Conservation (phyloP, 2,113 vertebrate species). For the Psittacara wagleri region DNA sequence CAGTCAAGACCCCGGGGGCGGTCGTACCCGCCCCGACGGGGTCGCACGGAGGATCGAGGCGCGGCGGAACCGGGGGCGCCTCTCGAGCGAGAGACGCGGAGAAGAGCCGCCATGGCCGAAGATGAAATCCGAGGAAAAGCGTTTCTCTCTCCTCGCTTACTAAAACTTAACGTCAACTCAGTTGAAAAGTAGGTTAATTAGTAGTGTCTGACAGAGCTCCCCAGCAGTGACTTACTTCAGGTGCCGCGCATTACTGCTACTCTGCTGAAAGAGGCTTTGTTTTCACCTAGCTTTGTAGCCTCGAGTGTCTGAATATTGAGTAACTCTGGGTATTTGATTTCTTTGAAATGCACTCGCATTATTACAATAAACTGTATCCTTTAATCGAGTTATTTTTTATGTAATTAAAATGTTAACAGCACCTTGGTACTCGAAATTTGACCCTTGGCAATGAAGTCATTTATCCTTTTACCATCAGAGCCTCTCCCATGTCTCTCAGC, state of each 20-base stretch:
- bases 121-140: neutral
- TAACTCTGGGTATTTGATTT: slow-evolving; percentile 28
- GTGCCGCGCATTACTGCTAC: slow-evolving; percentile 24
- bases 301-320: slow-evolving; percentile 58
- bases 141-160: neutral
- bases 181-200: slow-evolving; percentile 75
- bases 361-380: neutral
- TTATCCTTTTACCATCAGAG: neutral
- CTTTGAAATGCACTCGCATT: slow-evolving; percentile 21
- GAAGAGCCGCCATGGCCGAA: neutral
- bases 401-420: slow-evolving; percentile 31
- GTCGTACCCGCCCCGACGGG: neutral
- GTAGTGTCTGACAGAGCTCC: slow-evolving; percentile 51
- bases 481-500: neutral
- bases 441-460: neutral
- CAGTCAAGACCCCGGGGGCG: neutral
- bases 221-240: slow-evolving; percentile 66
- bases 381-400: neutral
- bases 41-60: neutral
- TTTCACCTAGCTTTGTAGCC: slow-evolving; percentile 45
- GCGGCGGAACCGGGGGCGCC: neutral
- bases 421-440: neutral
- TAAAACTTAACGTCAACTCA: slow-evolving; percentile 50
- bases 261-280: slow-evolving; percentile 49
- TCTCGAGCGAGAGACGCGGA: neutral